Evolutionary conservation across 2,888 invertebrate species (phyloP), one percentile per base, ranked within the genome.

Genomic region (Harpagoxenus sublaevis): DNA sequence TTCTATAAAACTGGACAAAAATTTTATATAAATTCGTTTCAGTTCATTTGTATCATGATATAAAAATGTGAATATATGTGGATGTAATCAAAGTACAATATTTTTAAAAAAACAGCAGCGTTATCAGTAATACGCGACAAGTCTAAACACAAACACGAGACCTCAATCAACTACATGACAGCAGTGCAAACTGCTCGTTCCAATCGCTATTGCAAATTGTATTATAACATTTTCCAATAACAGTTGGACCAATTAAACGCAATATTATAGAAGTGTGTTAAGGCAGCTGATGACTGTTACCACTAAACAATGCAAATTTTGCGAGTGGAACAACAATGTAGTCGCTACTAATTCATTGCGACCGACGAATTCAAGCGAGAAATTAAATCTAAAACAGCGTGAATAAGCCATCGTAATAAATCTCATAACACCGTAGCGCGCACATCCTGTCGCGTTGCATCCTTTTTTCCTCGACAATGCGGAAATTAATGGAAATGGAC

Each of bases 401-500:
- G 78, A 81, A 60, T 60, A 71, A 81, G 48, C 48, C 35, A 35
- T 60, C 60, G 79, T 60, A 70, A 81, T 81, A 81, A 81, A 81
- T 81, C 60, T 71, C 28, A 10, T 60, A 39, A 68, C 9, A 57
- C 10, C 15, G 45, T 60, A 15, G 45, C 31, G 6, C 68, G 45
- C 31, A 35, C 35, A 51, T 39, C n/a, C 60, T n/a, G 28, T n/a
- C 45, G n/a, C 82, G 57, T 55, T 39, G 78, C 68, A 55, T 68
- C 18, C 73, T 51, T 60, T 73, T 79, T 28, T 28, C 39, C 1
- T 9, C 60, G 39, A 35, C 79, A 60, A 51, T 48, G 60, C 73
- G 60, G 60, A 62, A 79, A 81, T 81, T 73, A 81, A 81, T 81
- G 79, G 60, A 73, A 81, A 51, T 81, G 73, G 51, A 42, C 31